Evolutionary conservation across 2,888 invertebrate genomes (phyloP), one percentile per base, ranked within the genome.

Genomic region (Epinotia demarniana): DNA sequence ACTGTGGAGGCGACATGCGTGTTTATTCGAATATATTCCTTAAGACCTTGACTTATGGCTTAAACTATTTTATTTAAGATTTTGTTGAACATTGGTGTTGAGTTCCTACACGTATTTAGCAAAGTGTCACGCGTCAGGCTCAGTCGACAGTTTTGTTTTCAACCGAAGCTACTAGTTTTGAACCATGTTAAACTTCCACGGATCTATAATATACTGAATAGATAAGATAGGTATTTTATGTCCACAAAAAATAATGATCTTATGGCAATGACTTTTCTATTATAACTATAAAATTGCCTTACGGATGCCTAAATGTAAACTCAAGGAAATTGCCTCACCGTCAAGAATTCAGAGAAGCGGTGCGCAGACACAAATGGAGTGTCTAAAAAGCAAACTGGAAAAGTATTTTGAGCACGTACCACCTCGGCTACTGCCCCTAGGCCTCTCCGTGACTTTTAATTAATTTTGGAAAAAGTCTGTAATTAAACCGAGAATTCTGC

Each of bases 321-420:
- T 72, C 53, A 53, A 53, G 58, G 12, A 39, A 66, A 53, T 53
- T n/a, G 53, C 53, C 49, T 33, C 60, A 39, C 57, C 57, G 60
- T 23, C 53, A 53, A 57, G 60, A 81, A 81, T 81, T 79, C 81
- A 83, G 80, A 81, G 81, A 81, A 82, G 81, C 83, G 81, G 77
- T 80, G 79, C 76, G 81, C 87, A 86, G 86, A 85, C 85, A 86
- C 84, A 90, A 91, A 89, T 84, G 80, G 80, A 85, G 85, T 81
- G 66, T 62, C 67, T 75, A 85, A 90, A 79, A 86, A 83, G 82
- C 80, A 79, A 78, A 85, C 79, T 83, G 84, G 82, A 78, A 84
- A 89, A 89, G 90, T 91, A 91, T 92, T 92, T 92, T 88, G 87
- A 88, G 89, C 92, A 92, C 92, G 92, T 91, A 83, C 88, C 81